Evolutionary conservation across 2,888 invertebrate genomes (phyloP).

Genomic region (Cheilosia variabilis): DNA sequence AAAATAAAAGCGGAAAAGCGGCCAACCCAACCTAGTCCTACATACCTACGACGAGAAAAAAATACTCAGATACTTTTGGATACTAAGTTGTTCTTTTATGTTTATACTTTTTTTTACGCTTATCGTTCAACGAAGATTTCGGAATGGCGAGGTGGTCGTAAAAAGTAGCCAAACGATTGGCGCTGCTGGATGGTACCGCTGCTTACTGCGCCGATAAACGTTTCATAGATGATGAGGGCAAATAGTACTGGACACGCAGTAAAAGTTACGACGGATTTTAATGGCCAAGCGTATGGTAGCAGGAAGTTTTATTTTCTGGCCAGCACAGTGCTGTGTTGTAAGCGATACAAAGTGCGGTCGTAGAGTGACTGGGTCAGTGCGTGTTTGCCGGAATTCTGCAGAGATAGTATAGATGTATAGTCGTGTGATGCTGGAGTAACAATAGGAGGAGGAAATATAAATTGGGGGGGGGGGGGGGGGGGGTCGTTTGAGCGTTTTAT

Average conservation of each 20-base stretch:
- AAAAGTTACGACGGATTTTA: slow-evolving; percentile 60
- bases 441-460: slow-evolving; percentile 19
- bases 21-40: slow-evolving; percentile 1
- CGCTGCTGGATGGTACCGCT: slow-evolving; percentile 31
- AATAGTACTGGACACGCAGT: slow-evolving; percentile 53
- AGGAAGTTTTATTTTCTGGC: slow-evolving; percentile 27
- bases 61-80: slow-evolving; percentile 28
- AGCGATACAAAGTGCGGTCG: slow-evolving; percentile 50
- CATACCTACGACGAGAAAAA: slow-evolving; percentile 5
- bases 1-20: slow-evolving; percentile 21
- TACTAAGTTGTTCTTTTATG: slow-evolving; percentile 48
- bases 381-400: slow-evolving; percentile 3
- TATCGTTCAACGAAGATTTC: slow-evolving; percentile 54
- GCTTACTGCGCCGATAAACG: slow-evolving; percentile 42
- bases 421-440: slow-evolving; percentile 4
- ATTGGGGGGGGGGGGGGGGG: slow-evolving; percentile 2
- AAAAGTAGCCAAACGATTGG: slow-evolving; percentile 68
- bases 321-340: slow-evolving; percentile 1
- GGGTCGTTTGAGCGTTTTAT: slow-evolving; percentile 39
- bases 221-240: slow-evolving; percentile 52
- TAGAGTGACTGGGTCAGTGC: slow-evolving; percentile 49
- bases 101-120: slow-evolving; percentile 33
- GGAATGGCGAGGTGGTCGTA: slow-evolving; percentile 55
- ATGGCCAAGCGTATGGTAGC: slow-evolving; percentile 52
- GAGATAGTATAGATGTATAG: neutral